phyloP scores from a whole-genome alignment of 2,888 invertebrate species.

The Lithophane socia region DNA sequence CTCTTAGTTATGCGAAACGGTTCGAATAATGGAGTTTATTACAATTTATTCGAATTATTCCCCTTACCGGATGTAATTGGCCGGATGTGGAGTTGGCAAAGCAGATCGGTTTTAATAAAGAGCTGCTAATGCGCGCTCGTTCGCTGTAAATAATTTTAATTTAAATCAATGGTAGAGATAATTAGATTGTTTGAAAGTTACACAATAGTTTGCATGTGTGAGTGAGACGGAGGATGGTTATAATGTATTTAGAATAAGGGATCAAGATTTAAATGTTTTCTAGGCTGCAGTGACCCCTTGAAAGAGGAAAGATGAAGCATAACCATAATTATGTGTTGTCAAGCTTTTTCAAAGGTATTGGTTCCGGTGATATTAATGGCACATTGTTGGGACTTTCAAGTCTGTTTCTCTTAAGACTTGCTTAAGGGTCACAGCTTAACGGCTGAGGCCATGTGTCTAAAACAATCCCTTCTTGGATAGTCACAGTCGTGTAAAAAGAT shows the following conservation, averaged over 20 bases:
- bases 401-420: too few relatives aligned
- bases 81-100: conserved; percentile 43
- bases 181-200: conserved; percentile 37
- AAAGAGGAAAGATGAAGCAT: background rate
- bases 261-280: too few relatives aligned
- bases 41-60: conserved; percentile 50
- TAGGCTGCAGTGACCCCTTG: background rate
- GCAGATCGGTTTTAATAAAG: conserved; percentile 49
- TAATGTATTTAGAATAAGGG: too few relatives aligned
- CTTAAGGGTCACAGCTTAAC: too few relatives aligned
- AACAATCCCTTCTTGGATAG: too few relatives aligned
- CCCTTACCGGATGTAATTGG: conserved; percentile 49
- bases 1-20: conserved; percentile 55
- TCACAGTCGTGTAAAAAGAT: background rate
- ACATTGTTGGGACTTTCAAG: background rate
- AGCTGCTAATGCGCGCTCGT: conserved; percentile 33
- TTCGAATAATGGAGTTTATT: conserved; percentile 52
- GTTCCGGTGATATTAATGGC: background rate
- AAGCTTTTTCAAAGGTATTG: background rate
- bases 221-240: background rate
- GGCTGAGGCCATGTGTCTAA: too few relatives aligned
- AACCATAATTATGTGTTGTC: background rate
- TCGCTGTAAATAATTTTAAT: conserved; percentile 49
- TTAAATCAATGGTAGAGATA: conserved; percentile 47
- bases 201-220: background rate